Evolutionary conservation across 2,797 vertebrate genomes (phyloP), one percentile per base, ranked within the genome.

Genomic region (Malacoraja senta): DNA sequence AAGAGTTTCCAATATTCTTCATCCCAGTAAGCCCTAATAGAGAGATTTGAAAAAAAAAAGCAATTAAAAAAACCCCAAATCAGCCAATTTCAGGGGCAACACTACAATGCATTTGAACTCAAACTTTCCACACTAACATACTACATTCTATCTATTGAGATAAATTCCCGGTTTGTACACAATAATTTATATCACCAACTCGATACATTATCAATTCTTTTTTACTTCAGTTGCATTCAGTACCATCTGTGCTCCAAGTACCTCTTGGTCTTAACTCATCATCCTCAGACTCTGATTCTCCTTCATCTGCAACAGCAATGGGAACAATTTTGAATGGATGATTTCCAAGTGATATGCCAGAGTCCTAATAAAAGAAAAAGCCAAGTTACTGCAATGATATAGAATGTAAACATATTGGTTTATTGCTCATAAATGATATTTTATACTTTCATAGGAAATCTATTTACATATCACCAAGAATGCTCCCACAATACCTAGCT

Each of bases 1-100:
- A 99, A n/a, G 99, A 99, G 95, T 99, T 99, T 84, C 99, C 99
- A 0, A 99, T 98, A 94, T 99, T 99, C 96, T 99, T 99, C 98
- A 99, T 99, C 94, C 99, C 99, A 1, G 99, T 99, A 95, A 99
- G 97, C 93, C 99, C 99, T 99, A 94, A 0, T 93, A 90, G 79
- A 92, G 65, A 78, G 8, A 93, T 65, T 88, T 65, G 58, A 90
- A 71, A 32, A 88, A 17, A 88, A 65, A 88, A 68, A 21, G 21
- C n/a, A 68, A 88, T 35, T 88, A 8, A 35, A 19, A 35, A 35
- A n/a, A 88, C 44, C 29, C 7, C 9, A 9, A 1, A 0, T n/a
- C 9, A 24, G 29, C 19, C 58, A 63, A 88, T 65, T 88, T 65
- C 19, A n/a, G 61, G 84, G 29, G 15, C 29, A 17, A 12, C 58